A percentile compares a stretch with the other conserved stretches of the same genome.
These are phyloP conservation scores for Megaceryle torquata DNA, from an alignment of 2,113 vertebrate species.

Conservation along the genomic window DNA sequence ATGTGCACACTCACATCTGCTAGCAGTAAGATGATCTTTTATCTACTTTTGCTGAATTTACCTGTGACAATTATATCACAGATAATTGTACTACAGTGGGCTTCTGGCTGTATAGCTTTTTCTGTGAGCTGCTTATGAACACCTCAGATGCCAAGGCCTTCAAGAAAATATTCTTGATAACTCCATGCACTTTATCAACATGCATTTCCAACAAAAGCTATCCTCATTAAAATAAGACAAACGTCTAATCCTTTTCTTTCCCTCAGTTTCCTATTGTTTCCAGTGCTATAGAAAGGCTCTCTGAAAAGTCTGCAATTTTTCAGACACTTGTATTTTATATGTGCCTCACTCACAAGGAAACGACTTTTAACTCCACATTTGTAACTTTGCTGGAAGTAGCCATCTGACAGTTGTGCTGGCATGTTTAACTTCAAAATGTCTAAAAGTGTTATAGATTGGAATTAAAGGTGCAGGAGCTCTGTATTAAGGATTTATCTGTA, in stretches of 20 bases:
- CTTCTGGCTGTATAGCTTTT: conserved; percentile 10
- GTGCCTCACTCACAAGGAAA: neutral
- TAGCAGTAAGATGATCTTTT: neutral
- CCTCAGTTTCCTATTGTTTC: neutral
- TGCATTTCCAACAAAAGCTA: conserved; percentile 13
- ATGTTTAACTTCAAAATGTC: neutral
- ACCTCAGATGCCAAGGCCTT: neutral
- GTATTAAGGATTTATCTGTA: neutral
- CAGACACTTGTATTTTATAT: neutral
- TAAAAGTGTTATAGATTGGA: neutral
- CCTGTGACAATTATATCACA: neutral
- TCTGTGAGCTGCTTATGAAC: neutral
- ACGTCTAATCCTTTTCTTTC: neutral
- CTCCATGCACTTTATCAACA: neutral
- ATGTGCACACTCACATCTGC: neutral
- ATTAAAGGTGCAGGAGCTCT: neutral
- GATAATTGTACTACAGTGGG: neutral
- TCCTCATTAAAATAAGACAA: conserved; percentile 25
- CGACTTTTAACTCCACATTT: neutral
- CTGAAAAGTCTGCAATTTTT: neutral
- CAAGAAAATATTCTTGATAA: conserved; percentile 26
- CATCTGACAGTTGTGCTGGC: neutral
- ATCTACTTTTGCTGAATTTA: neutral
- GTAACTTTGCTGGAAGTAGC: neutral
- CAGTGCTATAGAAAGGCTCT: neutral